A percentile compares a stretch with the other conserved stretches of the same genome.
phyloP scores from a whole-genome alignment of 2,113 vertebrate species.

The Chrysochloris asiatica region DNA sequence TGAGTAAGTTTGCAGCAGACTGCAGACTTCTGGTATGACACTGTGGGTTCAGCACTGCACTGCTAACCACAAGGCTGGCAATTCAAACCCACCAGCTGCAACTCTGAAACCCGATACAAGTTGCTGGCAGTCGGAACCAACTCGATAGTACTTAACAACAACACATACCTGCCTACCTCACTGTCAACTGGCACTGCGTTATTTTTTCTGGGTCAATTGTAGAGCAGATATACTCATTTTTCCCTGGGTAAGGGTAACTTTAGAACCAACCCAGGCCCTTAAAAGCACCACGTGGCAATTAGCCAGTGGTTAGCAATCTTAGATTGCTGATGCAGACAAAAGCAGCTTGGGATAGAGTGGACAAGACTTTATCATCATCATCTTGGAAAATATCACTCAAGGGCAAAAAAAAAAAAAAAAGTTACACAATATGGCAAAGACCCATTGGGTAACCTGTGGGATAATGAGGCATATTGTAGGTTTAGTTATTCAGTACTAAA shows the following conservation, averaged over 20 bases:
- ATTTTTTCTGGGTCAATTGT: neutral
- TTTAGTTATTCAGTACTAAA: too few species aligned
- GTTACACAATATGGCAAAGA: neutral
- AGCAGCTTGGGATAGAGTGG: neutral
- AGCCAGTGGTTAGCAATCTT: neutral
- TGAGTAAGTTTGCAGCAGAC: neutral
- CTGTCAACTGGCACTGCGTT: neutral
- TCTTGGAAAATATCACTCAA: neutral
- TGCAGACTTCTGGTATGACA: too few species aligned
- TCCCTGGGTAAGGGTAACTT: neutral
- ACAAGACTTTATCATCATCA: neutral
- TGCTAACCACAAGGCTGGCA: too few species aligned
- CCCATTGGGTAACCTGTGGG: neutral
- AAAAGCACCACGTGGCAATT: neutral
- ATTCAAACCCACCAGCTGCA: too few species aligned
- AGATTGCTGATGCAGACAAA: neutral
- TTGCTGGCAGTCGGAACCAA: too few species aligned
- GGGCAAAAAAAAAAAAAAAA: neutral
- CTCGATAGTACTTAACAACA: too few species aligned
- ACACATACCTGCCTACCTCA: too few species aligned
- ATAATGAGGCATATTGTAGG: too few species aligned
- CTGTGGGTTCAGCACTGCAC: too few species aligned
- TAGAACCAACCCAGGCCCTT: neutral
- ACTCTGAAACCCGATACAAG: too few species aligned
- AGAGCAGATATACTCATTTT: neutral